Evolutionary conservation across 2,797 vertebrate species (phyloP), one percentile per base, ranked within the genome.

Genomic region (Clangula hyemalis): DNA sequence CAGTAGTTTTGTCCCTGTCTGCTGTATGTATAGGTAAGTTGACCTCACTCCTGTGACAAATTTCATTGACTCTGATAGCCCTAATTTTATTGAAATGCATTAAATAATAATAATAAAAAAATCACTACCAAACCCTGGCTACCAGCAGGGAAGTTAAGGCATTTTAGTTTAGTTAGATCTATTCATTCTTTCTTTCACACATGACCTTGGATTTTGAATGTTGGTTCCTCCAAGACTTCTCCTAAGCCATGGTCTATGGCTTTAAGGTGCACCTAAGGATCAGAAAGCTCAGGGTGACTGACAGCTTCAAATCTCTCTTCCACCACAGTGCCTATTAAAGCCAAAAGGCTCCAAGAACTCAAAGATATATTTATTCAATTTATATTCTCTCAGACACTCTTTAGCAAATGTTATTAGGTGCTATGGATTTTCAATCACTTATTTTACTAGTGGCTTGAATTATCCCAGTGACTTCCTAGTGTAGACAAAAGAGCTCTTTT

Each of bases 351-450:
- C 10, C 32, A 73, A 60, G 36, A 93, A 91, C 84, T 84, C 62
- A 68, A 75, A 83, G 36, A 41, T 2, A 68, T 9, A 66, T 88
- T 82, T 90, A 66, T 68, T 94, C 36, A 17, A 53, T 86, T 73
- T 91, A 53, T 78, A 38, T 56, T 68, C 28, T 71, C 30, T 84
- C 68, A 60, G 49, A 11, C 24, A 61, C 34, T 76, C 27, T 94
- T 86, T 87, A 90, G 25, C 36, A 74, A 85, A 47, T 68, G 60
- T 85, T 88, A 86, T 85, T 86, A 73, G 30, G n/a, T 81, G 17
- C 32, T 68, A 41, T 80, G 65, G 19, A 27, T 90, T 90, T 88
- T 90, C 53, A 61, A 57, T 49, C 47, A 21, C 2, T 84, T 80
- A 38, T 28, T 13, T 24, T 88, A 43, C 20, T 36, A 11, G 39